Evolutionary conservation across 2,888 invertebrate genomes (phyloP).

Genomic region (Pristionchus exspectatus): DNA sequence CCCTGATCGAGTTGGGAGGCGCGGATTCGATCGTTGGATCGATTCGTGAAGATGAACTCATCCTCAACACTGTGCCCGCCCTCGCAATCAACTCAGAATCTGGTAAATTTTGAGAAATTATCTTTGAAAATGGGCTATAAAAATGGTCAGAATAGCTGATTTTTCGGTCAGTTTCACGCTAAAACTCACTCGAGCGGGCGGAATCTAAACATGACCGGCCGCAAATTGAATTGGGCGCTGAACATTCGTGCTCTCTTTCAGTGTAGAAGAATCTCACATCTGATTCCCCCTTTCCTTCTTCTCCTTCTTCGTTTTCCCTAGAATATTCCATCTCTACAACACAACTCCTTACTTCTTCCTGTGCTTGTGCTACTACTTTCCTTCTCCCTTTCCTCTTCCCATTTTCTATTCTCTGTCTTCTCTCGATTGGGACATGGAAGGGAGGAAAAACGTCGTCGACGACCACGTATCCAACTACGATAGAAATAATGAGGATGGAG

Average conservation of each 20-base stretch:
- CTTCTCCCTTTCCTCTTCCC: constrained; percentile 46
- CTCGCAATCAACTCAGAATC: constrained; percentile 74
- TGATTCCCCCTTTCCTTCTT: constrained; percentile 55
- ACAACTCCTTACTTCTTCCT: constrained; percentile 34
- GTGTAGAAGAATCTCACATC: constrained; percentile 53
- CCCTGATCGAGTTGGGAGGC: constrained; percentile 75
- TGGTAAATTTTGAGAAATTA: constrained; percentile 62
- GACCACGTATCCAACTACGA: constrained; percentile 47
- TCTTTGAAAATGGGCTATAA: not conserved
- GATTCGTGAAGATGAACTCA: constrained; percentile 75
- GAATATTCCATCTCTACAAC: not conserved
- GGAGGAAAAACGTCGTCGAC: not conserved
- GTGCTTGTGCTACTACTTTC: constrained; percentile 56
- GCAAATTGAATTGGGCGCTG: constrained; percentile 14
- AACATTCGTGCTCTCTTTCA: constrained; percentile 34
- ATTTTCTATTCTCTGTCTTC: constrained; percentile 25
- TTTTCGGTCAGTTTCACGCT: not conserved
- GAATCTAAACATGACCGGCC: not conserved
- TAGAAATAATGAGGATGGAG: constrained; percentile 55
- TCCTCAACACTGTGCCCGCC: constrained; percentile 74
- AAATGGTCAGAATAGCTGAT: not conserved
- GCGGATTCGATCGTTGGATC: constrained; percentile 74
- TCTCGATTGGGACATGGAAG: constrained; percentile 56
- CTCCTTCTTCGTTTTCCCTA: not conserved
- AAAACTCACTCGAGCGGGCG: not conserved